These are phyloP conservation scores for Planococcus citri DNA, from an alignment of 1,140 invertebrate species.

Conservation along the genomic window DNA sequence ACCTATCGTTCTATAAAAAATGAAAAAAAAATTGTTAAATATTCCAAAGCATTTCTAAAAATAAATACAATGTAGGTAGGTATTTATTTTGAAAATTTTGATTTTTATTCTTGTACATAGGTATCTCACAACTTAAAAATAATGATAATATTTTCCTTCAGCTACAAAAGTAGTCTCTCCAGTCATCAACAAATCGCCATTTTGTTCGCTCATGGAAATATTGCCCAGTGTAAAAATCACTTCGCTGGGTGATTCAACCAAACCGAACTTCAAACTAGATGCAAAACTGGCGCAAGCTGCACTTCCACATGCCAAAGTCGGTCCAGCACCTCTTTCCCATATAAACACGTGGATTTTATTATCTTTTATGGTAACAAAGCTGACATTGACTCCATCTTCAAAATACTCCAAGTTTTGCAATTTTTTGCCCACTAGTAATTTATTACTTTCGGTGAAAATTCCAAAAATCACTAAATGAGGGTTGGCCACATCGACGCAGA, in stretches of 20 bases:
- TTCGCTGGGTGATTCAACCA: not conserved
- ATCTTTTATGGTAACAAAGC: not conserved
- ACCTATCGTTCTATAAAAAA: no score
- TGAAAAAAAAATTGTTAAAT: no score
- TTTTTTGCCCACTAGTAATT: not conserved
- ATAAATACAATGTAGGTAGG: no score
- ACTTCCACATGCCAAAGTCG: not conserved
- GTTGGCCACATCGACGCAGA: not conserved
- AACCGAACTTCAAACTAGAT: not conserved
- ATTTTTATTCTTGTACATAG: no score
- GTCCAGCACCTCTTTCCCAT: not conserved
- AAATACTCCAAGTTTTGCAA: not conserved
- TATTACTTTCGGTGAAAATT: not conserved
- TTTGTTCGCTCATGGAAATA: not conserved
- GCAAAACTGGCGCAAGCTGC: constrained; percentile 1
- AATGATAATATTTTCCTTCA: not conserved
- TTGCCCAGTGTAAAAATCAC: not conserved
- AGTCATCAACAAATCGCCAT: not conserved
- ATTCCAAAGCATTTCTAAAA: no score
- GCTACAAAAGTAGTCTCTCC: not conserved
- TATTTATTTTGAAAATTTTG: no score
- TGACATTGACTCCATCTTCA: not conserved
- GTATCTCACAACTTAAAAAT: no score
- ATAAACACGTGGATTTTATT: not conserved
- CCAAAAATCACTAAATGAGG: not conserved